A percentile compares a stretch with the other conserved stretches of the same genome.
Conservation (phyloP, 1,140 invertebrate genomes). For the Meteorus sp. region DNA sequence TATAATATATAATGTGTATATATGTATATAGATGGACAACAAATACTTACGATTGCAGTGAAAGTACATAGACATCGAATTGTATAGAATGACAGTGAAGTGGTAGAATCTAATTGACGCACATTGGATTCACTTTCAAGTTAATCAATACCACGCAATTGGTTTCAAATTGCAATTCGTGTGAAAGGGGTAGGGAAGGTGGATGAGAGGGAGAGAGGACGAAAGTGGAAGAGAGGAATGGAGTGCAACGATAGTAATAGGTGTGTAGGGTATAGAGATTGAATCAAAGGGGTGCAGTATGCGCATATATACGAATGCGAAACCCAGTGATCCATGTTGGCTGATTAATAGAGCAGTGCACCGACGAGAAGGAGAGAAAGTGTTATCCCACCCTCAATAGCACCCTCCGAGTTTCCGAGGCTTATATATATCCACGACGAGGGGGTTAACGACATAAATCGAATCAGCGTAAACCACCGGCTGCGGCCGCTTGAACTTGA, state of each 20-base stretch:
- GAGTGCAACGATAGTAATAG: too few species aligned
- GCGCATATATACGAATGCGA: constrained; percentile 12
- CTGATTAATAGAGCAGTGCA: constrained; percentile 16
- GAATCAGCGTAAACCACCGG: constrained; percentile 28
- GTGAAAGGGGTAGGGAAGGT: constrained; percentile 6
- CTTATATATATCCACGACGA: constrained; percentile 8
- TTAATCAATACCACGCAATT: constrained; percentile 11
- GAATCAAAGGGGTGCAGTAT: too few species aligned
- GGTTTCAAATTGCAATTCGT: constrained; percentile 7
- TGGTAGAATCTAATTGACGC: neutral
- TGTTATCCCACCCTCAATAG: too few species aligned
- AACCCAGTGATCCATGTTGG: constrained; percentile 19
- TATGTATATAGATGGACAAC: too few species aligned
- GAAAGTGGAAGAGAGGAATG: too few species aligned
- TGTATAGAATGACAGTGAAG: neutral
- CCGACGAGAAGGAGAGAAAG: too few species aligned
- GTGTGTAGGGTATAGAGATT: too few species aligned
- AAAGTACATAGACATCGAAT: too few species aligned
- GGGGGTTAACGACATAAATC: constrained; percentile 26
- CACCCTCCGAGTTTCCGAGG: constrained; percentile 18
- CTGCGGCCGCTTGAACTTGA: constrained; percentile 27
- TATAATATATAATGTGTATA: too few species aligned
- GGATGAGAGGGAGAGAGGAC: too few species aligned
- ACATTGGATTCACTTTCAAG: constrained; percentile 10
- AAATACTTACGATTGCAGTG: too few species aligned